phyloP scores from a whole-genome alignment of 2,113 vertebrate genomes.

The Psittacus erithacus region DNA sequence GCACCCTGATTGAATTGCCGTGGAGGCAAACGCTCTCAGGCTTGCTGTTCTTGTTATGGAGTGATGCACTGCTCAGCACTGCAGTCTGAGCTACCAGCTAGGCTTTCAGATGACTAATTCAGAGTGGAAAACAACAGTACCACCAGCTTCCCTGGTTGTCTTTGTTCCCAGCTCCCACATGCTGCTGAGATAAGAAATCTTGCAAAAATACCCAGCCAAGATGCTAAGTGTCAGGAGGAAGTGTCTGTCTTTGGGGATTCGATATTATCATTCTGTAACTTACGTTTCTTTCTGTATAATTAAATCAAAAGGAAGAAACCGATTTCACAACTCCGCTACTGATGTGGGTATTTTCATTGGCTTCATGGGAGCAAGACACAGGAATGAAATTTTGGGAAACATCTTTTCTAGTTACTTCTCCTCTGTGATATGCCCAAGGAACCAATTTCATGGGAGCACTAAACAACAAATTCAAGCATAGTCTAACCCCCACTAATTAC shows the following conservation, averaged over 20 bases:
- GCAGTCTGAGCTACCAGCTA: background rate
- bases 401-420: background rate
- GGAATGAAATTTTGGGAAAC: background rate
- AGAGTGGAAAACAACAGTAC: background rate
- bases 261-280: background rate
- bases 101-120: background rate
- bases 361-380: background rate
- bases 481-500: background rate
- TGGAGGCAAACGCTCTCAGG: conserved; percentile 22
- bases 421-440: background rate
- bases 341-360: background rate
- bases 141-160: background rate
- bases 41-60: background rate
- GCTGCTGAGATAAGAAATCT: background rate
- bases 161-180: conserved; percentile 30
- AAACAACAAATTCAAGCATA: background rate
- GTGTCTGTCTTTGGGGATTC: background rate
- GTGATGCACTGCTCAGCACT: background rate
- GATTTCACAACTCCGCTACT: background rate
- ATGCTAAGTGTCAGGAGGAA: background rate
- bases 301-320: background rate
- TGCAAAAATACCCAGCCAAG: background rate
- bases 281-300: background rate
- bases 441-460: background rate
- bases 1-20: conserved; percentile 57